Evolutionary conservation across 92 coral and sea anemone species (phyloP).

Genomic region (Palythoa grandis): DNA sequence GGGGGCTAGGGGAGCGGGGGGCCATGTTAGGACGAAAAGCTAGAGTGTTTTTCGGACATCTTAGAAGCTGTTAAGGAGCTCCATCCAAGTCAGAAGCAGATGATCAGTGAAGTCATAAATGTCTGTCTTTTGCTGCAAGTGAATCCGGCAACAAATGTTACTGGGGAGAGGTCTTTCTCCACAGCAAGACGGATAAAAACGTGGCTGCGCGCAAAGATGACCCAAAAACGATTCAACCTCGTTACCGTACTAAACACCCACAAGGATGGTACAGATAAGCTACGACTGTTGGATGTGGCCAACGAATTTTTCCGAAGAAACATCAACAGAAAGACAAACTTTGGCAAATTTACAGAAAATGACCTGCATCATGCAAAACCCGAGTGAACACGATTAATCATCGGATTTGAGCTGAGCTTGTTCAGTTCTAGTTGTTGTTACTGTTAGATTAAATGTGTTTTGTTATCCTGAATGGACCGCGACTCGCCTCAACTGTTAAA

Average conservation of each 20-base stretch:
- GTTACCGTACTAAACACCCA: conserved; percentile 61
- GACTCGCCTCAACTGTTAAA: not conserved
- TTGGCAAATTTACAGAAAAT: not conserved
- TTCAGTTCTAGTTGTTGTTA: conserved; percentile 7
- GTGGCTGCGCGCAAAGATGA: conserved; percentile 64
- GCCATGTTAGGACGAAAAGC: too few relatives aligned
- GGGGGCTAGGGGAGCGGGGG: too few relatives aligned
- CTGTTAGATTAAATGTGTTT: conserved; percentile 23
- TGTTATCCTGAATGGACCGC: conserved; percentile 14
- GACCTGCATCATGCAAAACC: not conserved
- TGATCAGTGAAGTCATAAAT: too few relatives aligned
- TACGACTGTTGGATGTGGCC: conserved; percentile 24
- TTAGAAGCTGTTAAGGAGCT: too few relatives aligned
- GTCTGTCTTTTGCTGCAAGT: too few relatives aligned
- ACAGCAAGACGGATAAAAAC: conserved; percentile 65
- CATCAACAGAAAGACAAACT: not conserved
- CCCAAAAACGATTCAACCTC: conserved; percentile 59
- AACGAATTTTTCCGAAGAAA: conserved; percentile 2
- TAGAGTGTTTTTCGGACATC: too few relatives aligned
- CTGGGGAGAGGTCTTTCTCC: conserved; percentile 52
- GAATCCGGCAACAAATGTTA: too few relatives aligned
- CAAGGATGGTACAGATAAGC: conserved; percentile 52
- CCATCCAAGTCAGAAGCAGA: too few relatives aligned
- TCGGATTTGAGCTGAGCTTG: not conserved
- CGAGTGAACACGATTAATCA: conserved; percentile 5